Evolutionary conservation across 2,113 vertebrate genomes (phyloP).

Genomic region (Dipodomys stephensi): DNA sequence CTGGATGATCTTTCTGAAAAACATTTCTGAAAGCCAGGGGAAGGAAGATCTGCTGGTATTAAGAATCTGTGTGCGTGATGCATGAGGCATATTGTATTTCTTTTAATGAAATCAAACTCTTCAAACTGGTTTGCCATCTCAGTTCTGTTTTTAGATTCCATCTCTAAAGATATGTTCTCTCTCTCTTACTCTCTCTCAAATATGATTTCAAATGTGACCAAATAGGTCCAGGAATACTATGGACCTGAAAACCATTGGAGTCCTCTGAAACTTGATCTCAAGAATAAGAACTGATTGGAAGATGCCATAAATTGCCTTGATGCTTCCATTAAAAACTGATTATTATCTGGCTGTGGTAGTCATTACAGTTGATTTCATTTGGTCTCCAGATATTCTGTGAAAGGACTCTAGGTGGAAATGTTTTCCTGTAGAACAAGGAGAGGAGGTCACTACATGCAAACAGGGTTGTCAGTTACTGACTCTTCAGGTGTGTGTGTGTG

Average conservation of each 20-base stretch:
- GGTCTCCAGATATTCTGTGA: constrained; percentile 82
- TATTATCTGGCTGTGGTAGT: constrained; percentile 67
- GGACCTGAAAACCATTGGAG: constrained; percentile 49
- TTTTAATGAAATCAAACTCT: constrained; percentile 45
- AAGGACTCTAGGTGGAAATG: constrained; percentile 88
- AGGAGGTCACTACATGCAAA: constrained; percentile 77
- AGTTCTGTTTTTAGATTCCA: constrained; percentile 36
- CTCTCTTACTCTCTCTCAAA: constrained; percentile 43
- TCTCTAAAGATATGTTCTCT: constrained; percentile 48
- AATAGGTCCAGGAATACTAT: constrained; percentile 11
- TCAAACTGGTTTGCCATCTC: constrained; percentile 52
- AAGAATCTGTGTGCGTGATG: not conserved
- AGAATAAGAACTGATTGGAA: constrained; percentile 61
- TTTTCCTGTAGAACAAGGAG: constrained; percentile 79
- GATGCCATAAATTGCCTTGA: constrained; percentile 68
- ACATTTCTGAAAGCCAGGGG: constrained; percentile 40
- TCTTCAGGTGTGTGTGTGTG: not conserved
- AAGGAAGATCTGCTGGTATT: constrained; percentile 39
- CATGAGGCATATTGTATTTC: fast-evolving
- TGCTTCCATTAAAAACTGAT: constrained; percentile 76
- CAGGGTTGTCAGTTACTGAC: constrained; percentile 74
- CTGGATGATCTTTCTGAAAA: constrained; percentile 71
- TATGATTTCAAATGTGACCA: constrained; percentile 59
- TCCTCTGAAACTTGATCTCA: constrained; percentile 72
- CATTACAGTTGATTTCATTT: constrained; percentile 76